phyloP scores from a whole-genome alignment of 2,888 invertebrate species.

The Ceramica pisi region DNA sequence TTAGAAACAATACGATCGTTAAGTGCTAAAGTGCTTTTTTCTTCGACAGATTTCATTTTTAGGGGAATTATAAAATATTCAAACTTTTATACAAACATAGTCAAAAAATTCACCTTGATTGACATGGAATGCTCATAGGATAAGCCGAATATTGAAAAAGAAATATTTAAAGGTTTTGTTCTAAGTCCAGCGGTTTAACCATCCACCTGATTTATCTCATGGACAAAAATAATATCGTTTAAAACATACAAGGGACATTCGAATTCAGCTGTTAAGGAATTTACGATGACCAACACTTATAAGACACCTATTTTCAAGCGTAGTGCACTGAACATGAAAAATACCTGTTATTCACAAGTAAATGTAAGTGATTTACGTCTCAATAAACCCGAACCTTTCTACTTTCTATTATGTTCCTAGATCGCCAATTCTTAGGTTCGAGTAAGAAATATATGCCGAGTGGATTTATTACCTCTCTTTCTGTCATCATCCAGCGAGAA shows the following conservation, averaged over 20 bases:
- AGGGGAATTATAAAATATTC: background rate
- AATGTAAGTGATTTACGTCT: slow-evolving; percentile 45
- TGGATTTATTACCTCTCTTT: slow-evolving; percentile 31
- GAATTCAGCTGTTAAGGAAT: background rate
- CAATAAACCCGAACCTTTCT: slow-evolving; percentile 37
- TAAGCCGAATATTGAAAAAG: slow-evolving; percentile 20
- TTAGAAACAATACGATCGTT: too few species aligned
- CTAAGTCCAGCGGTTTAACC: background rate
- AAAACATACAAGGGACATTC: background rate
- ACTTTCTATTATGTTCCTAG: slow-evolving; percentile 45
- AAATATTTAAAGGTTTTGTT: slow-evolving; percentile 23
- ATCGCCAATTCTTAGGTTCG: slow-evolving; percentile 43
- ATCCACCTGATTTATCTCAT: too few species aligned
- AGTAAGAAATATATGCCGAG: slow-evolving; percentile 26
- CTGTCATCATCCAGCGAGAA: background rate
- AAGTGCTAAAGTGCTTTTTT: too few species aligned
- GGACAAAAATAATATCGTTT: background rate
- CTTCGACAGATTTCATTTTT: background rate
- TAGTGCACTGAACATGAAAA: slow-evolving; percentile 29
- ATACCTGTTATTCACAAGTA: slow-evolving; percentile 34
- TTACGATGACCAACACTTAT: background rate
- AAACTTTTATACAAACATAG: background rate
- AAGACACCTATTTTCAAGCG: background rate
- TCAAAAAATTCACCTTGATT: slow-evolving; percentile 13
- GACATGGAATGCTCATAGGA: slow-evolving; percentile 20